These are phyloP conservation scores for Corythaeola cristata DNA, from an alignment of 2,113 vertebrate species.

Conservation along the genomic window DNA sequence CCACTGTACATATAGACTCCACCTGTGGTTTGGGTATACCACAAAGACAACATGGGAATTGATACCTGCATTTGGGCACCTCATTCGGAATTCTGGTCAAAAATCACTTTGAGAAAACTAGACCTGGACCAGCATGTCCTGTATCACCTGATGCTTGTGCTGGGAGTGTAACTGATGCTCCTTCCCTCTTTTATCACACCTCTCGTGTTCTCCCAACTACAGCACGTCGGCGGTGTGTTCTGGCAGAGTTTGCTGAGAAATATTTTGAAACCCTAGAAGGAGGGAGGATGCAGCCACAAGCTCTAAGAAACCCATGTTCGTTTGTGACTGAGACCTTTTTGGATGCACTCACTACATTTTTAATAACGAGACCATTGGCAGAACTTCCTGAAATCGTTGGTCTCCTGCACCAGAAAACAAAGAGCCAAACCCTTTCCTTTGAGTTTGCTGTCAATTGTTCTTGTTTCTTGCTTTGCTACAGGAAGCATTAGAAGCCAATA, in stretches of 20 bases:
- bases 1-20: not conserved
- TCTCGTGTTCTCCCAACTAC: not conserved
- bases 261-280: constrained; percentile 28
- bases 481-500: not conserved
- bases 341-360: constrained; percentile 9
- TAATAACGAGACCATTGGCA: constrained; percentile 18
- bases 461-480: not conserved
- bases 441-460: not conserved
- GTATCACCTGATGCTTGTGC: not conserved
- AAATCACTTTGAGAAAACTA: not conserved
- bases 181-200: not conserved
- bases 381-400: not conserved
- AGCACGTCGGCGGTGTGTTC: not conserved
- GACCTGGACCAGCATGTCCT: not conserved
- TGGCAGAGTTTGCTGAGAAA: constrained; percentile 2
- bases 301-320: not conserved
- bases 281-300: not conserved
- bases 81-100: not conserved
- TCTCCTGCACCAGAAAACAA: constrained; percentile 35
- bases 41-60: not conserved
- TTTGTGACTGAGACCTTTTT: constrained; percentile 18
- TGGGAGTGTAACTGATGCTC: not conserved
- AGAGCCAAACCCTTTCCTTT: not conserved
- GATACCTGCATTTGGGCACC: not conserved
- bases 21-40: not conserved